Percentiles rank a stretch among this genome's conserved stretches.
phyloP scores from a whole-genome alignment of 2,888 invertebrate species.

The Conus canariensis region DNA sequence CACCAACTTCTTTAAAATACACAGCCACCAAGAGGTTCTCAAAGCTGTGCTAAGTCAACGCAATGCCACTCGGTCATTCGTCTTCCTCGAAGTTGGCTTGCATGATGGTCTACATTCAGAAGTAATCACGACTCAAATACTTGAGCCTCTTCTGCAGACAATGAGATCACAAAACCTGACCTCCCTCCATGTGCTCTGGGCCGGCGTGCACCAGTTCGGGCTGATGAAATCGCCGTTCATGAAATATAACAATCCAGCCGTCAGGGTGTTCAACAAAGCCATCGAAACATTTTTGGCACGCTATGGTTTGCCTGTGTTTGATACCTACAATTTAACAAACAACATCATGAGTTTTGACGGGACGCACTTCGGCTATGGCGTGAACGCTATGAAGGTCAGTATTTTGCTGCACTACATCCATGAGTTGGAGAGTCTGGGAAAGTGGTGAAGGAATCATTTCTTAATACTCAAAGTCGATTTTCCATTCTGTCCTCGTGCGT shows the following conservation, averaged over 20 bases:
- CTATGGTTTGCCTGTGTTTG: neutral
- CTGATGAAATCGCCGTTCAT: neutral
- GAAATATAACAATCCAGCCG: neutral
- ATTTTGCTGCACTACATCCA: neutral
- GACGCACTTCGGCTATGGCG: neutral
- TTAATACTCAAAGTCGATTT: no score
- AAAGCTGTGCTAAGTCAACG: neutral
- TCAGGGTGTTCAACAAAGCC: neutral
- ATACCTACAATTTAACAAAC: neutral
- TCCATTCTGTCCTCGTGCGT: no score
- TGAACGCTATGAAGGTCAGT: neutral
- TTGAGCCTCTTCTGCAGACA: neutral
- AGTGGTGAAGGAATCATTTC: neutral
- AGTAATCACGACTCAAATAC: neutral
- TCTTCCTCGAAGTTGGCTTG: neutral
- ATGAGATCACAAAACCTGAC: neutral
- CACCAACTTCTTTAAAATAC: neutral
- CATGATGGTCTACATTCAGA: neutral
- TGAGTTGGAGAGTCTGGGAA: neutral
- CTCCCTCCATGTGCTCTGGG: neutral
- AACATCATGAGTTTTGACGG: conserved; percentile 13
- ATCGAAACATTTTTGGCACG: neutral
- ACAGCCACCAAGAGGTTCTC: neutral
- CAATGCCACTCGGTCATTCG: neutral
- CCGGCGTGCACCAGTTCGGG: neutral